A percentile compares a stretch with the other conserved stretches of the same genome.
Evolutionary conservation across 2,888 invertebrate species (phyloP).

Genomic region (Noctua pronuba): DNA sequence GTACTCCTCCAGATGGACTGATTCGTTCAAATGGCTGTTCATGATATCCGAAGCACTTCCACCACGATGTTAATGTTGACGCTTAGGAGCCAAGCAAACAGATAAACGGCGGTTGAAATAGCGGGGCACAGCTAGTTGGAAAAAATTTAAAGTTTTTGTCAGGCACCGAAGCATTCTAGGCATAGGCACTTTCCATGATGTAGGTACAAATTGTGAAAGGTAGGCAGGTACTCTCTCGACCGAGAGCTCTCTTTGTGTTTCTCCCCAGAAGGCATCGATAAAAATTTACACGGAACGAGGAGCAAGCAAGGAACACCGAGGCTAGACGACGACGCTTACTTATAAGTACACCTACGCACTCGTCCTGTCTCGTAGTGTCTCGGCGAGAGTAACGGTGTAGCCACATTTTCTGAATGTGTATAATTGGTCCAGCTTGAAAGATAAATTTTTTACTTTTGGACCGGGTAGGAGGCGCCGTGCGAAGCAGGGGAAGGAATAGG

Average conservation of each 20-base stretch:
- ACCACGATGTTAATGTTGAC: too few species aligned
- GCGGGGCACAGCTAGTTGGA: too few species aligned
- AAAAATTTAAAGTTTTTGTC: too few species aligned
- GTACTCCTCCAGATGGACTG: too few species aligned
- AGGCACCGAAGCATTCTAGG: too few species aligned
- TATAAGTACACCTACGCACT: background rate
- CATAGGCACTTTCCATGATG: conserved; percentile 12
- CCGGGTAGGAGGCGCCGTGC: background rate
- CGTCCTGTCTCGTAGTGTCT: background rate
- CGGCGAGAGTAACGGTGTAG: background rate
- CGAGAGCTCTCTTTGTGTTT: background rate
- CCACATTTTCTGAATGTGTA: background rate
- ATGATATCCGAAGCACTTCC: too few species aligned
- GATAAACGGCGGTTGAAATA: too few species aligned
- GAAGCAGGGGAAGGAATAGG: background rate
- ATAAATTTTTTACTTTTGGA: background rate
- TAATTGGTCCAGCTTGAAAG: background rate
- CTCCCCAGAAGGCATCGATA: background rate
- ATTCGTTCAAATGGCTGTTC: too few species aligned
- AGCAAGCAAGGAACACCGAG: background rate
- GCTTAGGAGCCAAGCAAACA: too few species aligned
- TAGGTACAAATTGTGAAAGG: conserved; percentile 11
- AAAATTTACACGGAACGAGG: background rate
- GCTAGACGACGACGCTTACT: background rate
- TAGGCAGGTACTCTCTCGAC: background rate